phyloP scores from a whole-genome alignment of 1,140 invertebrate genomes.

The Mercenaria mercenaria region DNA sequence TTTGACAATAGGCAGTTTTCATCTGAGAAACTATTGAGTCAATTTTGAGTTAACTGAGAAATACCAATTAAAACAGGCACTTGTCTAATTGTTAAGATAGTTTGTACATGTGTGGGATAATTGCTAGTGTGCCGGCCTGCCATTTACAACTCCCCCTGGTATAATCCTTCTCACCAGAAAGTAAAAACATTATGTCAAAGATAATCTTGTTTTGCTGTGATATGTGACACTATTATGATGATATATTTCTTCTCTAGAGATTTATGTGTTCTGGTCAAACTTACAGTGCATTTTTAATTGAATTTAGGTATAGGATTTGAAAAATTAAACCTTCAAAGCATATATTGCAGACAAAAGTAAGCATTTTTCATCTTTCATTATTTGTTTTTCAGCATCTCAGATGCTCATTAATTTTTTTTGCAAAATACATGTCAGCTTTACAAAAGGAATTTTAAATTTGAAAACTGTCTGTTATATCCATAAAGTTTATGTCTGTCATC shows the following conservation, averaged over 20 bases:
- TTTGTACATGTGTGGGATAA: conserved; percentile 12
- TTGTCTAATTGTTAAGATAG: conserved; percentile 36
- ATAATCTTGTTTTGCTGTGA: neutral
- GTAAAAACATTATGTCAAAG: neutral
- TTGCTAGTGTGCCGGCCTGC: neutral
- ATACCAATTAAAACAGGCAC: conserved; percentile 35
- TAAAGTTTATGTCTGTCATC: conserved; percentile 1
- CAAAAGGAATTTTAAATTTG: too few relatives aligned
- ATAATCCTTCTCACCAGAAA: conserved; percentile 7
- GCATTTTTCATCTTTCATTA: too few relatives aligned
- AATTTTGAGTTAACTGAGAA: conserved; percentile 16
- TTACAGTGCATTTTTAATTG: too few relatives aligned
- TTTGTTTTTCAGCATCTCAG: too few relatives aligned
- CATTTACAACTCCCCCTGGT: conserved; percentile 1
- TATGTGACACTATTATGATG: neutral
- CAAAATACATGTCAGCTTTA: too few relatives aligned
- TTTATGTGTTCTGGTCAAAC: too few relatives aligned
- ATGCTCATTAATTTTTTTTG: too few relatives aligned
- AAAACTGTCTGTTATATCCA: neutral
- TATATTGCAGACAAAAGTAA: too few relatives aligned
- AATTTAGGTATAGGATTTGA: too few relatives aligned
- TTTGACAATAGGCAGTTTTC: neutral
- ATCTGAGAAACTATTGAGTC: neutral
- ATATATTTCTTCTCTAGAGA: too few relatives aligned
- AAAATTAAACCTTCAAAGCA: too few relatives aligned